Conservation (phyloP, 1,140 invertebrate species). For the Oedothorax gibbosus region DNA sequence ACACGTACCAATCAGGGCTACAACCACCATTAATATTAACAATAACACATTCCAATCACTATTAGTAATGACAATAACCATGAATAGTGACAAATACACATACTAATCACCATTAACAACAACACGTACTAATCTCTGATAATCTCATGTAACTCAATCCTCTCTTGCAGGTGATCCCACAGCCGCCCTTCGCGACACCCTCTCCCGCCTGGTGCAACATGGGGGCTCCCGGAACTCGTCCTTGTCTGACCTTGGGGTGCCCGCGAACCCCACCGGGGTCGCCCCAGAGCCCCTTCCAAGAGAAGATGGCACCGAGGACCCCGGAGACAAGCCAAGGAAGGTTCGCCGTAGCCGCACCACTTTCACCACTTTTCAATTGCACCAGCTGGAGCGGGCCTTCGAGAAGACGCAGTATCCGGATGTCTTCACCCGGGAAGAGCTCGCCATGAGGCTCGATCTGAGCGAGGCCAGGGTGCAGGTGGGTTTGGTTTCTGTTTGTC, state of each 20-base stretch:
- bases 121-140: no score
- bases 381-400: slow-evolving; percentile 75
- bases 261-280: background rate
- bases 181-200: slow-evolving; percentile 44
- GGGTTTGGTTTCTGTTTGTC: slow-evolving; percentile 26
- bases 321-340: slow-evolving; percentile 77
- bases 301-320: slow-evolving; percentile 31
- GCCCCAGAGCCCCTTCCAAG: background rate
- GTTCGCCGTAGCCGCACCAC: slow-evolving; percentile 96
- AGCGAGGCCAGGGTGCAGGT: slow-evolving; percentile 98
- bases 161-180: slow-evolving; percentile 37
- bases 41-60: no score
- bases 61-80: no score
- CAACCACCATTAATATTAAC: no score
- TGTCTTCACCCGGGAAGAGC: slow-evolving; percentile 93
- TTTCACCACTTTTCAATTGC: slow-evolving; percentile 98
- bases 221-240: slow-evolving; percentile 17
- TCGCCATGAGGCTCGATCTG: slow-evolving; percentile 96
- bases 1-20: no score
- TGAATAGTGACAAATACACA: no score
- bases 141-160: background rate
- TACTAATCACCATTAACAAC: no score
- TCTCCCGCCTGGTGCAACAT: slow-evolving; percentile 42
- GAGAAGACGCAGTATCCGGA: slow-evolving; percentile 87
- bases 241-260: slow-evolving; percentile 25